A percentile compares a stretch with the other conserved stretches of the same genome.
Evolutionary conservation across 2,888 invertebrate genomes (phyloP).

Genomic region (Platypus cylindrus): DNA sequence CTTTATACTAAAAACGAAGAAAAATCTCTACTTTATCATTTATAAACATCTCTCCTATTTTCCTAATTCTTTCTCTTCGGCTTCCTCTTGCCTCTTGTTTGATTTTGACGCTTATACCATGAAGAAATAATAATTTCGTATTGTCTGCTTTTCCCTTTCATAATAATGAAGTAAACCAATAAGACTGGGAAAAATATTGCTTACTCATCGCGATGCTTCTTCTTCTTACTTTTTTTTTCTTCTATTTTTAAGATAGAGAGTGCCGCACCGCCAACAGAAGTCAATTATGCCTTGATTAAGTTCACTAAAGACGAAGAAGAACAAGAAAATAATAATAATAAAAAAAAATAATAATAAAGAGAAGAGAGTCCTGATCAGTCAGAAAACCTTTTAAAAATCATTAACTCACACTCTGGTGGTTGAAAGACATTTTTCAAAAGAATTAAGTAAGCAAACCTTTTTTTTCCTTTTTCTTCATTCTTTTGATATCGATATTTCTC

Average conservation of each 20-base stretch:
- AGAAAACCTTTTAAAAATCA: constrained; percentile 17
- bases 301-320: constrained; percentile 14
- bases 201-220: constrained; percentile 15
- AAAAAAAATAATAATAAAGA: too few relatives aligned
- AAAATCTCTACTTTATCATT: too few relatives aligned
- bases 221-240: too few relatives aligned
- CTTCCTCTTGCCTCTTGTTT: too few relatives aligned
- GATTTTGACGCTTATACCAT: constrained; percentile 13
- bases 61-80: too few relatives aligned
- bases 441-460: too few relatives aligned
- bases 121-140: constrained; percentile 16
- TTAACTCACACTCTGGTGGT: constrained; percentile 16
- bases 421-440: constrained; percentile 12
- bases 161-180: constrained; percentile 17
- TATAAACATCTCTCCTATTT: too few relatives aligned
- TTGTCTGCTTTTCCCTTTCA: constrained; percentile 12
- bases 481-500: constrained; percentile 16
- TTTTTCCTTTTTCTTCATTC: constrained; percentile 5
- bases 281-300: constrained; percentile 16
- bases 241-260: too few relatives aligned
- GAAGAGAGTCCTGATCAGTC: constrained; percentile 16
- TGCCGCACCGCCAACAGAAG: constrained; percentile 15
- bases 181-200: constrained; percentile 14
- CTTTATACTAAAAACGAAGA: too few relatives aligned
- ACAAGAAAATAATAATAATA: too few relatives aligned